Base-by-base conservation (phyloP, 2,113 vertebrate genomes). In the Asarcornis scutulata region DNA sequence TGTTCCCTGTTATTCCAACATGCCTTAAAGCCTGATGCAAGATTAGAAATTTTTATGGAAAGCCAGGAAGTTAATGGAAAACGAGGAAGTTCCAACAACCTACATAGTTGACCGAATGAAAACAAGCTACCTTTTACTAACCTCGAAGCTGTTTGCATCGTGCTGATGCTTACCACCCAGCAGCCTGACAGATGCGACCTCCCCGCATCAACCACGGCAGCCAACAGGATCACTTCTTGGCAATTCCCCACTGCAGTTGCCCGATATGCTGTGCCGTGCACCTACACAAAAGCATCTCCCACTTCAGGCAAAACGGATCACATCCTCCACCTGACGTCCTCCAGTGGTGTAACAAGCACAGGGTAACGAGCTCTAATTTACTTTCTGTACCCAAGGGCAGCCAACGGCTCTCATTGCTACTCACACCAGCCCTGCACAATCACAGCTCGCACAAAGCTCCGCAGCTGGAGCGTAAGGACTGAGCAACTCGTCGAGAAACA, bases 191-290 rank as follows among this genome's bases (percentile, higher is more conserved):
- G 72, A 68, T 48, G 23, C 1, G 1, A 64, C 32, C 69, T 38
- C 15, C 26, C 36, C 23, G 18, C 68, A 29, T 0, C 3, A 5
- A 25, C 21, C 0, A 2, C 0, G 2, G 23, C 16, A 78, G 76
- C 56, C 48, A 58, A 12, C 21, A 13, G 17, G 34, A 56, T 1
- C 0, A 26, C 34, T n/a, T 50, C 63, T 55, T 76, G 20, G 17
- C 0, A 2, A 63, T 1, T 8, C 52, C 13, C 3, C 80, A 38
- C 9, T 31, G 50, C 71, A 93, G 69, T 38, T 71, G 38, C 40
- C 77, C 44, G 4, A 10, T 8, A 21, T 0, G 1, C 31, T 56
- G 53, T 7, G 3, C n/a, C 27, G 16, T 7, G 10, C 6, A 3
- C 25, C 40, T 73, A 50, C 59, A 80, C 71, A 88, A 63, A 63